phyloP scores from a whole-genome alignment of 37 sponge, comb jelly and placozoan genomes.

The Crambe crambe region DNA sequence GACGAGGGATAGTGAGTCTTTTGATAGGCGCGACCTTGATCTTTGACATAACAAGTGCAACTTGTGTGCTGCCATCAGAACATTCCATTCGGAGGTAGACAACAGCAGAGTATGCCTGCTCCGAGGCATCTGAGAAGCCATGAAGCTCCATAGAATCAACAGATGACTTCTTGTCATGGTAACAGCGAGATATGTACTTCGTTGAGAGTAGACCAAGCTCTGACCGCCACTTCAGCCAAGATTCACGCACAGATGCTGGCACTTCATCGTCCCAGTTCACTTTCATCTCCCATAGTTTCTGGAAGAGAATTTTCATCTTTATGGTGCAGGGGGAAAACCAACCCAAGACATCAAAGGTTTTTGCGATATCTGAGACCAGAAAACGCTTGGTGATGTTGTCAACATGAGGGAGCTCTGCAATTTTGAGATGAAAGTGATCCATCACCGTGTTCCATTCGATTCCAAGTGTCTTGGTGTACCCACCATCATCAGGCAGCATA shows the following conservation, averaged over 20 bases:
- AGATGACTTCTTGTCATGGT: conserved; percentile 3
- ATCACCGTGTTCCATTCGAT: conserved; percentile 22
- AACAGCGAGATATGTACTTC: conserved; percentile 19
- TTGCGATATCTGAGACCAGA: conserved; percentile 34
- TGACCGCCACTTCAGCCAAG: conserved; percentile 31
- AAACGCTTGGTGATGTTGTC: conserved; percentile 26
- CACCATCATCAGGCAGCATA: conserved; percentile 13
- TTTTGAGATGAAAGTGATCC: conserved; percentile 17
- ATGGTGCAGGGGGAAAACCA: conserved; percentile 41
- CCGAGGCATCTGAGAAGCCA: conserved; percentile 47
- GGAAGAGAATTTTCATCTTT: conserved; percentile 36
- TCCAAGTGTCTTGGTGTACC: conserved; percentile 45
- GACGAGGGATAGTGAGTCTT: conserved; percentile 32
- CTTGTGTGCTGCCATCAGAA: background rate
- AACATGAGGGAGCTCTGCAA: background rate
- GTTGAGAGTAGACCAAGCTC: conserved; percentile 13
- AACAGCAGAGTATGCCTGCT: conserved; percentile 24
- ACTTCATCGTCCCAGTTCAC: conserved; percentile 29
- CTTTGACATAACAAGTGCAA: too few relatives aligned
- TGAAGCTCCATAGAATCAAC: background rate
- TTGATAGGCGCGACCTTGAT: too few relatives aligned
- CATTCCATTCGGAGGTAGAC: conserved; percentile 31
- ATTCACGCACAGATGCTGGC: conserved; percentile 9
- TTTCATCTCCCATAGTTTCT: conserved; percentile 33
- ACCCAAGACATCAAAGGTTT: conserved; percentile 37